Percentiles rank a stretch among this genome's conserved stretches.
Evolutionary conservation across 2,888 invertebrate species (phyloP).

Genomic region (Temnothorax ravouxi): DNA sequence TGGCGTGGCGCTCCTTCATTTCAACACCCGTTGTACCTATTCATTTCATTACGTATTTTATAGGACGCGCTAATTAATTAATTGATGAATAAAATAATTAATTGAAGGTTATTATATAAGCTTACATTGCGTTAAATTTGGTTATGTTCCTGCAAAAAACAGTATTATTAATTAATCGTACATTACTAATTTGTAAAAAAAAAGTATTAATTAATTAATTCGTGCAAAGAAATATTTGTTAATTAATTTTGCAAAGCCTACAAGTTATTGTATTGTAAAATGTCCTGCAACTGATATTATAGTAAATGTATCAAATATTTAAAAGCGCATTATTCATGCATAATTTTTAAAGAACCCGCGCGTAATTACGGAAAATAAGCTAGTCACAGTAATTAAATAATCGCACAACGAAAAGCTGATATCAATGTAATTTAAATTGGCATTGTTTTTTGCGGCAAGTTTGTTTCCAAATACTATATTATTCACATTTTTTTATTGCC

Average conservation of each 20-base stretch:
- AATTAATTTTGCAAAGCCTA: not conserved
- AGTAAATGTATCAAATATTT: not conserved
- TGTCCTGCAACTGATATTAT: not conserved
- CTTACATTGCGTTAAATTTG: not conserved
- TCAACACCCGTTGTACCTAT: not conserved
- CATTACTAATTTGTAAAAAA: not conserved
- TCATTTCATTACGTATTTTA: constrained; percentile 8
- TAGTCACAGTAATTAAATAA: not conserved
- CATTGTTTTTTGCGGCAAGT: not conserved
- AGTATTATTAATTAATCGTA: constrained; percentile 22
- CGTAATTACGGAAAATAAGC: not conserved
- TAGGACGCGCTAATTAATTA: constrained; percentile 8
- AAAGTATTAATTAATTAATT: constrained; percentile 9
- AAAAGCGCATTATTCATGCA: not conserved
- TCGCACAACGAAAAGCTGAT: not conserved
- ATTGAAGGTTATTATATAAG: constrained; percentile 15
- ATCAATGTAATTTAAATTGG: not conserved
- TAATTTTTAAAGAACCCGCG: not conserved
- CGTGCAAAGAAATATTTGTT: not conserved
- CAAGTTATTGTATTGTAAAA: not conserved
- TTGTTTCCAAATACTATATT: not conserved
- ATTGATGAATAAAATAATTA: constrained; percentile 45
- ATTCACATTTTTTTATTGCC: not conserved
- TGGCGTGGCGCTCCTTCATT: not conserved
- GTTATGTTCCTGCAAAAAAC: not conserved